Conservation (phyloP, 1,140 invertebrate genomes). For the Choristoneura fumiferana region DNA sequence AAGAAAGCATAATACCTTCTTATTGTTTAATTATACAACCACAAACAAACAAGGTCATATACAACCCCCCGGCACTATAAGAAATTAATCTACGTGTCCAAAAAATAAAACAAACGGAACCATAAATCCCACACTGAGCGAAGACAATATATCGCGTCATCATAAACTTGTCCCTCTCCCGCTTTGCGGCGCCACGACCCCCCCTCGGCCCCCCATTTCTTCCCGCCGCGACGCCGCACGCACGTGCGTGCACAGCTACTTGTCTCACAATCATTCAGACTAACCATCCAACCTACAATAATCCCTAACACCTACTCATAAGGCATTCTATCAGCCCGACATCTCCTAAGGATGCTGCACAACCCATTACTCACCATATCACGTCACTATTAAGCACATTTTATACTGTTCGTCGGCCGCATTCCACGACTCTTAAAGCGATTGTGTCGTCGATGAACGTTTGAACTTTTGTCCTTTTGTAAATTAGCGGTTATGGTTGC, state of each 20-base stretch:
- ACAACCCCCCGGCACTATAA: conserved; percentile 40
- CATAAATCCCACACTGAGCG: conserved; percentile 65
- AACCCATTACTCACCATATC: conserved; percentile 59
- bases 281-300: conserved; percentile 37
- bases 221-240: conserved; percentile 49
- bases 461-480: conserved; percentile 75
- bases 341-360: conserved; percentile 33
- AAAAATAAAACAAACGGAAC: conserved; percentile 63
- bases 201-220: conserved; percentile 27
- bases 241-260: conserved; percentile 65
- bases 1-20: neutral
- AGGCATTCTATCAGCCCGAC: conserved; percentile 35
- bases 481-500: conserved; percentile 69
- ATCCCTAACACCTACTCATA: conserved; percentile 46
- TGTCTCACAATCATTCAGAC: conserved; percentile 45
- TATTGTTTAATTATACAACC: conserved; percentile 35
- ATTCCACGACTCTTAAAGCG: conserved; percentile 52
- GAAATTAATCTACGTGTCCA: conserved; percentile 57
- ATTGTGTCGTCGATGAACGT: conserved; percentile 61
- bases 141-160: conserved; percentile 65
- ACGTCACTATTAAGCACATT: conserved; percentile 53
- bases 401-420: conserved; percentile 42
- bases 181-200: conserved; percentile 60
- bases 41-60: conserved; percentile 32
- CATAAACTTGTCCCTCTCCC: conserved; percentile 69